Evolutionary conservation across 2,113 vertebrate genomes (phyloP).

Genomic region (Todiramphus saurophagus): DNA sequence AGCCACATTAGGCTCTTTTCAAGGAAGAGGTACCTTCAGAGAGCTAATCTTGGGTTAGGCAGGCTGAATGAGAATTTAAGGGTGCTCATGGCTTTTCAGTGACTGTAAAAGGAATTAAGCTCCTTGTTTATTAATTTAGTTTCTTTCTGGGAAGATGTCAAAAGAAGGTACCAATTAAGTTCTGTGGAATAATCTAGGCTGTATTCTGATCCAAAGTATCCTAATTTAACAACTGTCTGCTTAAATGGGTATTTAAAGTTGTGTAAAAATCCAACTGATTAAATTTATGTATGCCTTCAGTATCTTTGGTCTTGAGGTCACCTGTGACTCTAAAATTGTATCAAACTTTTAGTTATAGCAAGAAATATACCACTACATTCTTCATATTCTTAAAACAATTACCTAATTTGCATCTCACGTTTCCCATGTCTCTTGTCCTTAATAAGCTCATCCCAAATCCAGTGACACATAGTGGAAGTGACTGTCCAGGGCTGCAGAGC

Average conservation of each 20-base stretch:
- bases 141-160: background rate
- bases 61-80: background rate
- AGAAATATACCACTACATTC: background rate
- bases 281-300: rapidly evolving
- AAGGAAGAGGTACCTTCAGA: background rate
- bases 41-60: slow-evolving; percentile 2
- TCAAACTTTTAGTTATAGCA: background rate
- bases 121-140: slow-evolving; percentile 23
- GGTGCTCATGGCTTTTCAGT: background rate
- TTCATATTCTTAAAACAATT: background rate
- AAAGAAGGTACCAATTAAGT: slow-evolving; percentile 1
- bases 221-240: background rate
- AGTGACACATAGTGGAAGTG: slow-evolving; percentile 11
- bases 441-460: slow-evolving; percentile 45
- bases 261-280: background rate
- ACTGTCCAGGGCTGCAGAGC: slow-evolving; percentile 12
- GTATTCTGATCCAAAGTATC: background rate
- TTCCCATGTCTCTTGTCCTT: background rate
- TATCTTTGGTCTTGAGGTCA: background rate
- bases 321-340: background rate
- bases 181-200: background rate
- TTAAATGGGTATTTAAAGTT: background rate
- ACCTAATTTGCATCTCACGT: background rate
- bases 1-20: slow-evolving; percentile 20
- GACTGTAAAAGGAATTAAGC: slow-evolving; percentile 21